Evolutionary conservation across 2,797 vertebrate genomes (phyloP), one percentile per base, ranked within the genome.

Genomic region (Chromobotia macracanthus): DNA sequence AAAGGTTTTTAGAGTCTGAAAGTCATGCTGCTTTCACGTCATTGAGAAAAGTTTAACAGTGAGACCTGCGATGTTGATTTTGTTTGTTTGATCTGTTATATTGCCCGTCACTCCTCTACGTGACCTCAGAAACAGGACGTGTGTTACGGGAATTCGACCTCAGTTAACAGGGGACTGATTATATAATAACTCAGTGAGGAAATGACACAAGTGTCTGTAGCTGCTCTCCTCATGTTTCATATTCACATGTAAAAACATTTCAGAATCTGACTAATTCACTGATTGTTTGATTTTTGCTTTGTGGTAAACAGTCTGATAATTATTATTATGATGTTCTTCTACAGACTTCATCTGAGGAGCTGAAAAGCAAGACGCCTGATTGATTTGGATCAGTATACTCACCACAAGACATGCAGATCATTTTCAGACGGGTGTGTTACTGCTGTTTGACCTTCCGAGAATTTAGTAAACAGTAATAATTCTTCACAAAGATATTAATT

Each of bases 341-440:
- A 6, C 70, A 94, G 93, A 11, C 73, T 72, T 88, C 93, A 8
- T 75, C 21, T 16, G 85, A 82, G 0, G 87, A 92, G 25, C 75
- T 93, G 1, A 84, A 81, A 11, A 86, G 63, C 8, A 92, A 91
- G 74, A 93, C 92, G 79, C 84, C 83, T 0, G 84, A 0, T n/a
- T n/a, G 3, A 81, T 86, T 0, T 93, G 91, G 92, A 91, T 93
- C 19, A 51, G 81, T 56, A 87, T 90, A 23, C 81, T 94, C 65
- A 93, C 92, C 16, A 88, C 89, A 0, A 88, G 92, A 87, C 53
- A 83, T 73, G 31, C 77, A 1, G 79, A 82, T 0, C 91, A 94
- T 81, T 88, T 94, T 1, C 53, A 86, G 1, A 88, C 76, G 12
- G 91, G 82, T 85, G 63, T 1, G 18, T 16, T 75, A 25, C 18